A percentile compares a stretch with the other conserved stretches of the same genome.
Evolutionary conservation across 2,888 invertebrate genomes (phyloP).

Genomic region (Amblyteles armatorius): DNA sequence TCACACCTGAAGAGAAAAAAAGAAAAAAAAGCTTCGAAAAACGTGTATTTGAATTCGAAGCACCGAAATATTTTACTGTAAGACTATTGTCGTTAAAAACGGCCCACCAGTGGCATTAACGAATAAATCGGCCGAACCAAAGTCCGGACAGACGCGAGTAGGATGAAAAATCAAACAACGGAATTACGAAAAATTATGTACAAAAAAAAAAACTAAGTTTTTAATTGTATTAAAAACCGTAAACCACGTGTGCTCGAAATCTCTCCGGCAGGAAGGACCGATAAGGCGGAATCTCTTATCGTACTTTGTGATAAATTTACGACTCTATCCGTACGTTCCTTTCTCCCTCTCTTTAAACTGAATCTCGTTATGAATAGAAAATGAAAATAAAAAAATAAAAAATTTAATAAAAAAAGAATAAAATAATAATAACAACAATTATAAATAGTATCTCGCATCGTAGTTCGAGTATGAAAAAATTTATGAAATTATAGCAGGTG

Average conservation of each 20-base stretch:
- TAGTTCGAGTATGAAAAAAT: neutral
- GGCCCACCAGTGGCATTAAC: too few species aligned
- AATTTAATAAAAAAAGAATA: too few species aligned
- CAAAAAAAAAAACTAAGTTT: too few species aligned
- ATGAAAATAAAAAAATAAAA: neutral
- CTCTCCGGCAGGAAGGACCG: constrained; percentile 9
- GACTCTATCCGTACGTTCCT: neutral
- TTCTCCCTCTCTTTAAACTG: neutral
- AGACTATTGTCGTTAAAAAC: too few species aligned
- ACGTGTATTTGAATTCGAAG: too few species aligned
- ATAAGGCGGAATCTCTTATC: constrained; percentile 25
- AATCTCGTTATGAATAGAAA: neutral
- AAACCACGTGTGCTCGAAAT: constrained; percentile 11
- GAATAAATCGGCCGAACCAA: too few species aligned
- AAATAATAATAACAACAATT: neutral
- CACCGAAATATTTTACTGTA: too few species aligned
- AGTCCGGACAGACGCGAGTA: neutral
- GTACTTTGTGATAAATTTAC: neutral
- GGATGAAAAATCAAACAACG: neutral
- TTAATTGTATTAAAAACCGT: neutral
- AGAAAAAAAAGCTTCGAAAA: too few species aligned
- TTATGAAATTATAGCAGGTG: neutral
- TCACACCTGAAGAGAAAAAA: too few species aligned
- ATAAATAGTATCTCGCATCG: neutral
- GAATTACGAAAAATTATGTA: neutral